Percentiles rank a stretch among this genome's conserved stretches.
Conservation (phyloP, 2,888 invertebrate genomes). For the Cryptocephalus moraei region DNA sequence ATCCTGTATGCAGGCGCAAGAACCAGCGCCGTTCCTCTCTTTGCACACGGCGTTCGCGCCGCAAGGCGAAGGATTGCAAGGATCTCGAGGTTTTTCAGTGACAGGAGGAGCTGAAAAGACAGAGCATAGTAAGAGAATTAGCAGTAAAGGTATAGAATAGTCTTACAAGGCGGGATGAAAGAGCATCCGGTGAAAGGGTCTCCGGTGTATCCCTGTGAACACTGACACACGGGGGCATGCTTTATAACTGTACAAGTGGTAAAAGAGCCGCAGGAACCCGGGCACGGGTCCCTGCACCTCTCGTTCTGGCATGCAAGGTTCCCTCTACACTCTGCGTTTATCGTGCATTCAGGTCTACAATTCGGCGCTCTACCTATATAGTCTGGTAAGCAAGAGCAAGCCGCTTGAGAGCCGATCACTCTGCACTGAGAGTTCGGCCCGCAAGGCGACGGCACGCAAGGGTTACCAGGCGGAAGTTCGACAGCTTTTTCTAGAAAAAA, state of each 20-base stretch:
- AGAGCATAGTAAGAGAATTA: constrained; percentile 6
- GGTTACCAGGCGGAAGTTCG: constrained; percentile 36
- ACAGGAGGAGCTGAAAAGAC: constrained; percentile 37
- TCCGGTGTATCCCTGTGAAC: constrained; percentile 58
- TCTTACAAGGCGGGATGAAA: constrained; percentile 48
- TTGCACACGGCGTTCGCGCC: constrained; percentile 57
- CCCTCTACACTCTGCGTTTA: constrained; percentile 64
- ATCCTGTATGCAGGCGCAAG: constrained; percentile 52
- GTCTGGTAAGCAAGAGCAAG: constrained; percentile 49
- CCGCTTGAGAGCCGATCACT: constrained; percentile 44
- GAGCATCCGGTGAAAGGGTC: constrained; percentile 54
- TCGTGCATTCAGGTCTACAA: constrained; percentile 57
- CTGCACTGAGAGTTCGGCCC: constrained; percentile 53
- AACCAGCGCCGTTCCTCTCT: constrained; percentile 51
- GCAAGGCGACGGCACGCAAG: constrained; percentile 55
- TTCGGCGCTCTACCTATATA: constrained; percentile 53
- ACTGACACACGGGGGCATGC: constrained; percentile 69
- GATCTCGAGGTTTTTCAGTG: constrained; percentile 39
- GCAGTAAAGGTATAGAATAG: constrained; percentile 1
- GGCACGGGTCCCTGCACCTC: constrained; percentile 70
- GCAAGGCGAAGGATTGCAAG: constrained; percentile 57
- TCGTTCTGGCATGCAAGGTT: constrained; percentile 69
- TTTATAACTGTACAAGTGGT: constrained; percentile 66
- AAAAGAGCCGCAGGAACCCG: constrained; percentile 64
- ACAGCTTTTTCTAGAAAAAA: constrained; percentile 36